These are phyloP conservation scores for Cosmia trapezina DNA, from an alignment of 2,888 invertebrate genomes.

Conservation along the genomic window DNA sequence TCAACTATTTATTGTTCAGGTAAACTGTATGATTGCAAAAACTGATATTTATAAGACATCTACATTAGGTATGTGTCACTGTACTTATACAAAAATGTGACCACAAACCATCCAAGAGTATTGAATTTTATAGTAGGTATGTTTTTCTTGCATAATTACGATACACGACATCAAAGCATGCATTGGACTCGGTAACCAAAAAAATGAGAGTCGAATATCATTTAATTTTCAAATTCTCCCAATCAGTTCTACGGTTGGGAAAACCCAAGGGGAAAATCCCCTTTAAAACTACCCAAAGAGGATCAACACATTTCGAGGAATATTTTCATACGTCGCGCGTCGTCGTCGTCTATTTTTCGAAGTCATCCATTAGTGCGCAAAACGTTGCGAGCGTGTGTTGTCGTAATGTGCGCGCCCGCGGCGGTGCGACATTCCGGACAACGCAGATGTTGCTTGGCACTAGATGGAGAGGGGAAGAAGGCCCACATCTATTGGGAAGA, in stretches of 20 bases:
- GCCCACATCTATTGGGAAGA: neutral
- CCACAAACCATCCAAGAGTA: neutral
- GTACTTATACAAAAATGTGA: too few species aligned
- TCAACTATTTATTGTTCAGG: too few species aligned
- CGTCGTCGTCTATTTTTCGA: slow-evolving; percentile 53
- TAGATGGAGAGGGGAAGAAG: slow-evolving; percentile 23
- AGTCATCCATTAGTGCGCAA: slow-evolving; percentile 53
- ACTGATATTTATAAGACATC: too few species aligned
- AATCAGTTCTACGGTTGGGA: neutral
- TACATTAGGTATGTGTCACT: too few species aligned
- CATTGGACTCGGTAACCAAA: neutral
- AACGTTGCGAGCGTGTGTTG: slow-evolving; percentile 59
- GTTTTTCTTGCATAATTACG: neutral
- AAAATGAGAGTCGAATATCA: neutral
- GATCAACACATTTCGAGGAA: slow-evolving; percentile 4
- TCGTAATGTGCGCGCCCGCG: slow-evolving; percentile 57
- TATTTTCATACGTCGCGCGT: slow-evolving; percentile 27
- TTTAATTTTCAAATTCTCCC: neutral
- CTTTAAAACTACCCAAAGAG: neutral
- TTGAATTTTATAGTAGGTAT: neutral
- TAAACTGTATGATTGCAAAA: too few species aligned
- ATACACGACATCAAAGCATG: neutral
- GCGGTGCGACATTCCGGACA: slow-evolving; percentile 66
- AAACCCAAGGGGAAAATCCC: neutral
- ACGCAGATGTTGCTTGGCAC: slow-evolving; percentile 51